Base-by-base conservation (phyloP, 2,888 invertebrate genomes). In the Koerneria pararmatus region DNA sequence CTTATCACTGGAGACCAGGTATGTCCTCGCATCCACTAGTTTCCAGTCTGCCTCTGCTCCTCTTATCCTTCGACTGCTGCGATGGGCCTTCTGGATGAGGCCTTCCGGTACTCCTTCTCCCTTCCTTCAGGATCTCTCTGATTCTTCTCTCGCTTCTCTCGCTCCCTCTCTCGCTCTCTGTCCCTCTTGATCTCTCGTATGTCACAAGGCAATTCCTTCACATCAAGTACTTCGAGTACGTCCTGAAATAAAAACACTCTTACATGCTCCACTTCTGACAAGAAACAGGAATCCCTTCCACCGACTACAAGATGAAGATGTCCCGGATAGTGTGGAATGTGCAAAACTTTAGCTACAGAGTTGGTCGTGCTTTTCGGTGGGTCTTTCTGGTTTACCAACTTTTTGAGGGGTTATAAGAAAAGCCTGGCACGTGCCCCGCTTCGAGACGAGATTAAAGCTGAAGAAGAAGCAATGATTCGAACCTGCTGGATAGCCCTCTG, bases 401-500 rank as follows among this genome's bases (percentile, higher is more conserved):
- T 29, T 2, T 57, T 2, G 29, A 57, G 8, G 22, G 4, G 31
- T 22, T 29, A 0, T 6, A 31, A 4, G 6, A n/a, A 2, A 57
- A 24, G n/a, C n/a, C 57, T 29, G 57, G 57, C n/a, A 31, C n/a
- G 29, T 22, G n/a, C 57, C 22, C 27, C 57, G 29, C 57, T n/a
- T 8, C n/a, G 57, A 57, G 2, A 32, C n/a, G n/a, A n/a, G n/a
- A n/a, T n/a, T n/a, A n/a, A n/a, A n/a, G n/a, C n/a, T n/a, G 1
- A n/a, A 46, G 46, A 46, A 46, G n/a, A 46, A n/a, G n/a, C 15
- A n/a, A n/a, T 19, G 46, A 46, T 46, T n/a, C 15, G 15, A 46
- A 46, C 19, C 61, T 49, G 62, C 66, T 41, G 34, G 11, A 67
- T 67, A 27, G 63, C 62, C 29, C 66, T 71, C 48, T 72, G 70